Percentiles rank a stretch among this genome's conserved stretches.
These are phyloP conservation scores for Tillus elongatus DNA, from an alignment of 2,888 invertebrate species.

Conservation along the genomic window DNA sequence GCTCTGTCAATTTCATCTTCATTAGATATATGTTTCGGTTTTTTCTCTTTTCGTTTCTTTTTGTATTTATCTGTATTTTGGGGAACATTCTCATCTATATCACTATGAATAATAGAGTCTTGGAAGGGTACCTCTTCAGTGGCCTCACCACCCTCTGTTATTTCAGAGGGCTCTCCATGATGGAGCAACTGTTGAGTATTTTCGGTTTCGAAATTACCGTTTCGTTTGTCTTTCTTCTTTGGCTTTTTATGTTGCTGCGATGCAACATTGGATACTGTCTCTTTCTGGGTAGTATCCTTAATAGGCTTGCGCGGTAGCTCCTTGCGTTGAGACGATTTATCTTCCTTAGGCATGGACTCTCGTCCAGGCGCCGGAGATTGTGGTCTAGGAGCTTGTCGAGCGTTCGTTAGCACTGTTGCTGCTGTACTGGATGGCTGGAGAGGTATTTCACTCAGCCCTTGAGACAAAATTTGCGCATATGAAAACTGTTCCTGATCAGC, in stretches of 20 bases:
- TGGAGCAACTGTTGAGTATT: constrained; percentile 25
- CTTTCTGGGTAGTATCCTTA: constrained; percentile 23
- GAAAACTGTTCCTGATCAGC: constrained; percentile 44
- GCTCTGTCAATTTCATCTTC: constrained; percentile 5
- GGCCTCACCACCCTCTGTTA: constrained; percentile 16
- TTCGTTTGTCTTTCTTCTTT: constrained; percentile 33
- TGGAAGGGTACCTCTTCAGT: constrained; percentile 23
- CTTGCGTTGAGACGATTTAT: constrained; percentile 32
- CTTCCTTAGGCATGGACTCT: constrained; percentile 29
- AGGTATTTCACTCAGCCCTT: constrained; percentile 47
- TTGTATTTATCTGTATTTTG: constrained; percentile 29
- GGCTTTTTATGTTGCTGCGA: constrained; percentile 29
- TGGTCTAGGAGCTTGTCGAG: constrained; percentile 29
- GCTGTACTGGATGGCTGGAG: constrained; percentile 51
- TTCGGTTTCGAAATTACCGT: constrained; percentile 28
- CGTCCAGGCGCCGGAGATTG: constrained; percentile 31
- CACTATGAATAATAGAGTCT: constrained; percentile 30
- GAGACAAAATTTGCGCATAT: constrained; percentile 62
- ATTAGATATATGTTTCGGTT: constrained; percentile 14
- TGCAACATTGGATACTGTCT: constrained; percentile 27
- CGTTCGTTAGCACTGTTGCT: constrained; percentile 26
- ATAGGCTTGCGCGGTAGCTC: constrained; percentile 29
- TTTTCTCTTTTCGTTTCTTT: constrained; percentile 26
- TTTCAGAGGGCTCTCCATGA: constrained; percentile 35
- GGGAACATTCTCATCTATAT: constrained; percentile 27